A percentile compares a stretch with the other conserved stretches of the same genome.
Conservation (phyloP, 2,888 invertebrate genomes). For the Phortica magna region DNA sequence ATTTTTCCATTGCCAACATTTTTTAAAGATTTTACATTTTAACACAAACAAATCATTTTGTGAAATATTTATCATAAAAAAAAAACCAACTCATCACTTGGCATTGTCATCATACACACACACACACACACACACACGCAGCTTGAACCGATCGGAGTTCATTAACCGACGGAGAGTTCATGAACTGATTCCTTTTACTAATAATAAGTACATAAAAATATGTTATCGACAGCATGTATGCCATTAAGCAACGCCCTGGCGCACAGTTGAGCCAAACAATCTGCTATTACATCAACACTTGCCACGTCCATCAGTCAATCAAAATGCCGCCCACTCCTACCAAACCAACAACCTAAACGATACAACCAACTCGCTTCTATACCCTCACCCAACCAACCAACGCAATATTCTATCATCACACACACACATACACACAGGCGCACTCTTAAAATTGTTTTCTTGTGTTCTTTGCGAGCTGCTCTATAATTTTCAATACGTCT, state of each 20-base stretch:
- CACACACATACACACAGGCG: background rate
- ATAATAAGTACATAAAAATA: slow-evolving; percentile 7
- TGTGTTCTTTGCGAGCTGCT: background rate
- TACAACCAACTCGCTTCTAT: background rate
- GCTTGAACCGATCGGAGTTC: slow-evolving; percentile 32
- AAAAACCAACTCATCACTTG: background rate
- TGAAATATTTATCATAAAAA: background rate
- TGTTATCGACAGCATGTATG: slow-evolving; percentile 42
- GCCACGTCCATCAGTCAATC: slow-evolving; percentile 43
- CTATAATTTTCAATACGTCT: slow-evolving; percentile 15
- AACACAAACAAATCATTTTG: background rate
- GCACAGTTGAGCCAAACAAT: slow-evolving; percentile 41
- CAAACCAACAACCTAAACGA: background rate
- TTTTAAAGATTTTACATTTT: background rate
- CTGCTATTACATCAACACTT: slow-evolving; percentile 50
- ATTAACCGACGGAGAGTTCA: slow-evolving; percentile 45
- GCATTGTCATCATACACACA: background rate
- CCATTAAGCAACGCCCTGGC: slow-evolving; percentile 41
- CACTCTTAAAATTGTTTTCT: background rate
- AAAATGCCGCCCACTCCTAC: slow-evolving; percentile 25
- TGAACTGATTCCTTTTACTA: slow-evolving; percentile 48
- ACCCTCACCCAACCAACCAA: background rate
- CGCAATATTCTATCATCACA: background rate
- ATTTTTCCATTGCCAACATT: background rate
- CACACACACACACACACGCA: background rate